These are phyloP conservation scores for Pissodes strobi DNA, from an alignment of 1,140 invertebrate species.

Conservation along the genomic window DNA sequence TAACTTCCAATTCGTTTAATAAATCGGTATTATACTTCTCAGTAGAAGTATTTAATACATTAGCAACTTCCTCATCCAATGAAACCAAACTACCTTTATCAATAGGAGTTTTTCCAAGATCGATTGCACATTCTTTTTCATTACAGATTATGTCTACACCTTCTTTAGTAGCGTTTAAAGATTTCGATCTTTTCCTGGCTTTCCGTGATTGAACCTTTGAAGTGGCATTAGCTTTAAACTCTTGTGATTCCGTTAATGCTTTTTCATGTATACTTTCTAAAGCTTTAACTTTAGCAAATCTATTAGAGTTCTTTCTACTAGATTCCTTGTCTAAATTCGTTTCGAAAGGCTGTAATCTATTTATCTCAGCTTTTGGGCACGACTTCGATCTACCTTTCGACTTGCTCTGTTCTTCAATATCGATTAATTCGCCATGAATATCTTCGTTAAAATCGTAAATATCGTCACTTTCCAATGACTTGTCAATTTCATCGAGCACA, in stretches of 20 bases:
- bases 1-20: not conserved
- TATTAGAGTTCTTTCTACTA: slow-evolving; percentile 3
- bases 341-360: no score
- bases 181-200: not conserved
- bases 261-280: slow-evolving; percentile 37
- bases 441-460: slow-evolving; percentile 28
- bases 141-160: no score
- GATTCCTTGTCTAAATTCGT: not conserved
- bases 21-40: not conserved
- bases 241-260: slow-evolving; percentile 10
- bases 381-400: slow-evolving; percentile 2
- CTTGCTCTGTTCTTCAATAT: not conserved
- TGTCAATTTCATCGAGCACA: slow-evolving; percentile 33
- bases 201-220: not conserved
- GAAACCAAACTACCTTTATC: no score
- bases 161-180: no score
- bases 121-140: no score
- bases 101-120: no score
- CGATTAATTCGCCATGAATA: not conserved
- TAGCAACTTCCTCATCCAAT: not conserved
- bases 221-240: not conserved
- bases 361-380: no score
- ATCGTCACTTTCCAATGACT: slow-evolving; percentile 31
- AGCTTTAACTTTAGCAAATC: slow-evolving; percentile 36
- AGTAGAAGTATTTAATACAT: not conserved